Percentiles rank a stretch among this genome's conserved stretches.
These are phyloP conservation scores for Dryadula phaetusa DNA, from an alignment of 2,888 invertebrate genomes.

Conservation along the genomic window DNA sequence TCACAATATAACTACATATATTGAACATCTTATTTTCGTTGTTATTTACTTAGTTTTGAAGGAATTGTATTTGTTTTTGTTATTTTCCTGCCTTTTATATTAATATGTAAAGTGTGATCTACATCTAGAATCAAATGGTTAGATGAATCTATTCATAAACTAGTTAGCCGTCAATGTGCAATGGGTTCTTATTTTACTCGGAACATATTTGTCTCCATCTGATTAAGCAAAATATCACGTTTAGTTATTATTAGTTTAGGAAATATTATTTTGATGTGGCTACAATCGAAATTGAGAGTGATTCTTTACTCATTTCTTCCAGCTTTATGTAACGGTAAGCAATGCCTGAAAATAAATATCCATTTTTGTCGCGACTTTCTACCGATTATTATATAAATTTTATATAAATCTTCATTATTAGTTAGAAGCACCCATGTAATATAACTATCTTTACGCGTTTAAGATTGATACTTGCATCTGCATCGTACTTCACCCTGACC, in stretches of 20 bases:
- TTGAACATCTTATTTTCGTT: not conserved
- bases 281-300: no score
- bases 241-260: no score
- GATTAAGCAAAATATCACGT: no score
- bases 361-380: no score
- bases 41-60: not conserved
- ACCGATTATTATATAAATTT: not conserved
- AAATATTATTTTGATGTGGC: no score
- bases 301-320: no score
- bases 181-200: not conserved
- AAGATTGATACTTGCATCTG: constrained; percentile 30
- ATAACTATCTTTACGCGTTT: constrained; percentile 6
- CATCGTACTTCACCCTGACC: constrained; percentile 39
- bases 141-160: constrained; percentile 7
- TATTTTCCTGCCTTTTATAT: not conserved
- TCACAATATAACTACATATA: not conserved
- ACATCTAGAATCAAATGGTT: constrained; percentile 12
- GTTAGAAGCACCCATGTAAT: constrained; percentile 2
- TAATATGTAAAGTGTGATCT: constrained; percentile 18
- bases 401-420: not conserved
- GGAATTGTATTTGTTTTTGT: not conserved
- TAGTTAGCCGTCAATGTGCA: constrained; percentile 14
- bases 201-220: not conserved
- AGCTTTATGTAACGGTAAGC: not conserved
- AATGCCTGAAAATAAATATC: not conserved